These are phyloP conservation scores for Dendroctonus ponderosae DNA, from an alignment of 1,140 invertebrate genomes.

Conservation along the genomic window DNA sequence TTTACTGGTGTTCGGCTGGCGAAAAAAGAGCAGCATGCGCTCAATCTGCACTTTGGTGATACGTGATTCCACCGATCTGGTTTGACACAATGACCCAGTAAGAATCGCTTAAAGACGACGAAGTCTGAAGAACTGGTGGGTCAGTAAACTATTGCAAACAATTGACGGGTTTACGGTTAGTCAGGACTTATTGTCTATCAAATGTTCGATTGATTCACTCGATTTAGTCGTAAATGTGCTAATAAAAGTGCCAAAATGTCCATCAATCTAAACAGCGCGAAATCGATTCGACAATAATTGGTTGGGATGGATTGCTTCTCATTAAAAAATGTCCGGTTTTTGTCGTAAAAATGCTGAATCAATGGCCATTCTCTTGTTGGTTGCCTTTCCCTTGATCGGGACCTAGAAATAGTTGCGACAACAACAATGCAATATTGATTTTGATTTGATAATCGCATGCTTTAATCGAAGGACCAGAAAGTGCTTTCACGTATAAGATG, in stretches of 20 bases:
- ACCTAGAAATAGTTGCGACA: too few species aligned
- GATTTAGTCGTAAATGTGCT: not conserved
- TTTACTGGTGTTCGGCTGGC: not conserved
- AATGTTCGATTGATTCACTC: not conserved
- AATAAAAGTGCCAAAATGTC: not conserved
- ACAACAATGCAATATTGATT: too few species aligned
- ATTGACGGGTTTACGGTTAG: not conserved
- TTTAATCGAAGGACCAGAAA: too few species aligned
- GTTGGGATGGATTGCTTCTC: not conserved
- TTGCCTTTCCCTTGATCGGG: too few species aligned
- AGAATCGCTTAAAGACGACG: not conserved
- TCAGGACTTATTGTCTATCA: not conserved
- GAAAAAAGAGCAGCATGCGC: not conserved
- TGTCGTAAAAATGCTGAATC: not conserved
- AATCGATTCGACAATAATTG: not conserved
- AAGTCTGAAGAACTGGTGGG: not conserved
- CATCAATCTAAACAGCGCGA: not conserved
- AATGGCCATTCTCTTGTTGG: not conserved
- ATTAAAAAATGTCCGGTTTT: not conserved
- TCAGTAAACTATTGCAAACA: not conserved
- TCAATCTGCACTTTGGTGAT: not conserved
- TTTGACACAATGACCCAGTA: not conserved
- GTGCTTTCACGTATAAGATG: too few species aligned
- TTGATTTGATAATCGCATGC: too few species aligned
- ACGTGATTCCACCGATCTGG: not conserved